These are phyloP conservation scores for Calliopsis andreniformis DNA, from an alignment of 1,140 invertebrate species.

Conservation along the genomic window DNA sequence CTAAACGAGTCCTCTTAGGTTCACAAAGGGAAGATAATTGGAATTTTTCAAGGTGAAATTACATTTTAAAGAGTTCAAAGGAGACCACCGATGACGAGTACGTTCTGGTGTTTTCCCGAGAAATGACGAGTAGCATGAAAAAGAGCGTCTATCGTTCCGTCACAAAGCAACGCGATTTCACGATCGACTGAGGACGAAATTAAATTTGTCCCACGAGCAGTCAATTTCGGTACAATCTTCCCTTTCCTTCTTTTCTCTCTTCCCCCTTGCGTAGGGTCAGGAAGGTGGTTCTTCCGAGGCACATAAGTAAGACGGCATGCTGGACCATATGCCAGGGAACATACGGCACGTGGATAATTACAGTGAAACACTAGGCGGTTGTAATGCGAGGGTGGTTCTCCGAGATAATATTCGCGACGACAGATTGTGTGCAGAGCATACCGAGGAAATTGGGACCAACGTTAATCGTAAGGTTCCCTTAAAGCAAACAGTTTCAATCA, in stretches of 20 bases:
- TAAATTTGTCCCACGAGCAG: constrained; percentile 41
- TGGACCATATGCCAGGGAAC: constrained; percentile 71
- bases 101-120: constrained; percentile 1
- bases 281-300: constrained; percentile 73
- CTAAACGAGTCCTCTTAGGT: neutral
- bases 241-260: constrained; percentile 3
- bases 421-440: constrained; percentile 23
- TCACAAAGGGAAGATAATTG: constrained; percentile 3
- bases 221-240: constrained; percentile 41
- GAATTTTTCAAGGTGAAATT: constrained; percentile 1
- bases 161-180: constrained; percentile 39
- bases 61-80: neutral
- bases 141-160: constrained; percentile 11
- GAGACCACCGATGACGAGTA: constrained; percentile 1
- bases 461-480: neutral
- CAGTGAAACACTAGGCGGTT: constrained; percentile 41
- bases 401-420: constrained; percentile 46
- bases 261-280: constrained; percentile 13
- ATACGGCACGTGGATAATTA: constrained; percentile 54
- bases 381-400: constrained; percentile 31
- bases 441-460: neutral
- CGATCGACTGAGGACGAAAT: constrained; percentile 37
- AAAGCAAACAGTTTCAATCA: neutral
- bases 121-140: constrained; percentile 6
- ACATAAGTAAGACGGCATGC: constrained; percentile 63